These are phyloP conservation scores for Bothrops alternatus DNA, from an alignment of 2,797 vertebrate species.

Conservation along the genomic window DNA sequence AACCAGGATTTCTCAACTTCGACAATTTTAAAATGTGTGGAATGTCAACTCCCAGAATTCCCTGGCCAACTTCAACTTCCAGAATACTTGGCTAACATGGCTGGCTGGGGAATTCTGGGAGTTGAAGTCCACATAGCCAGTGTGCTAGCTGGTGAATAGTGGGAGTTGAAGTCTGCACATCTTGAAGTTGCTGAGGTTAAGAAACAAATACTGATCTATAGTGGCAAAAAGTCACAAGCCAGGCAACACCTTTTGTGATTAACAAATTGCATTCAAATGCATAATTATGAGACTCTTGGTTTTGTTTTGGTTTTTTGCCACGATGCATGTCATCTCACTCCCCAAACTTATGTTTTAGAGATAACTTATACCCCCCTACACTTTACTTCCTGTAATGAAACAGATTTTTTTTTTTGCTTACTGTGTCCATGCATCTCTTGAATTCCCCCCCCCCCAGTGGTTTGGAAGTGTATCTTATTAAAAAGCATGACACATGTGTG, in stretches of 20 bases:
- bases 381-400: too few relatives aligned
- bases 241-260: not conserved
- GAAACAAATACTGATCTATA: not conserved
- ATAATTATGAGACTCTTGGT: not conserved
- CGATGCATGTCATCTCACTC: not conserved
- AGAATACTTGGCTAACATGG: not conserved
- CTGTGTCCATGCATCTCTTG: too few relatives aligned
- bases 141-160: not conserved
- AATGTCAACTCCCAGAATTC: too few relatives aligned
- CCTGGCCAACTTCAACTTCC: not conserved
- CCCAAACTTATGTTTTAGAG: not conserved
- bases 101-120: not conserved
- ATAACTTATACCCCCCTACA: not conserved
- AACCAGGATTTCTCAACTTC: not conserved
- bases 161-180: not conserved
- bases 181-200: not conserved
- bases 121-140: not conserved
- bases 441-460: too few relatives aligned
- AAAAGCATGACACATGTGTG: too few relatives aligned
- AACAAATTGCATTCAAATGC: not conserved
- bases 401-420: too few relatives aligned
- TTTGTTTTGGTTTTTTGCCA: not conserved
- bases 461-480: too few relatives aligned
- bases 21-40: not conserved
- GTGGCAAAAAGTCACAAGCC: not conserved